Percentiles rank a stretch among this genome's conserved stretches.
phyloP scores from a whole-genome alignment of 2,888 invertebrate genomes.

The Drosophila barbarae region DNA sequence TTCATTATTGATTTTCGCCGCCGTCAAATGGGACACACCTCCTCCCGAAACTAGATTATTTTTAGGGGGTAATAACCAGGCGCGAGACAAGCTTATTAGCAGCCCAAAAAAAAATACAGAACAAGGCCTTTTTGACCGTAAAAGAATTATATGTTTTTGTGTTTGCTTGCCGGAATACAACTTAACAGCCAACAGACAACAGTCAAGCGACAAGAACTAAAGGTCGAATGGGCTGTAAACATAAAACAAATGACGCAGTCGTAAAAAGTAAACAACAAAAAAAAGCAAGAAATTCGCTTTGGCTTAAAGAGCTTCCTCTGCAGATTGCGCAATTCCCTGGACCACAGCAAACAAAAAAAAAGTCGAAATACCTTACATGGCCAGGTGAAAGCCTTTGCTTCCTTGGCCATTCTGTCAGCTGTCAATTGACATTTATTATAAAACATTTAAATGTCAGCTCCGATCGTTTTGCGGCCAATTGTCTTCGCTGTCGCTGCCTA shows the following conservation, averaged over 20 bases:
- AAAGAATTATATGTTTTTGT: slow-evolving; percentile 14
- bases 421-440: slow-evolving; percentile 65
- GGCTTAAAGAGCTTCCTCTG: slow-evolving; percentile 35
- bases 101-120: neutral
- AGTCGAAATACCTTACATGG: neutral
- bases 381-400: slow-evolving; percentile 56
- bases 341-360: neutral
- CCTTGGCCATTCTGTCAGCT: slow-evolving; percentile 50
- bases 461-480: slow-evolving; percentile 48
- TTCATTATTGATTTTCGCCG: slow-evolving; percentile 51
- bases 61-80: slow-evolving; percentile 12
- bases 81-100: slow-evolving; percentile 24
- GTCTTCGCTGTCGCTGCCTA: slow-evolving; percentile 40
- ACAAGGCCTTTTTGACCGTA: slow-evolving; percentile 37
- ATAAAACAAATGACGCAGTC: slow-evolving; percentile 56
- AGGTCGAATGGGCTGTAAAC: slow-evolving; percentile 67
- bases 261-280: slow-evolving; percentile 42
- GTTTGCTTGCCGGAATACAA: slow-evolving; percentile 12
- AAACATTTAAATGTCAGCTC: slow-evolving; percentile 51
- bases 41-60: slow-evolving; percentile 26
- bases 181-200: neutral
- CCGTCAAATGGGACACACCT: slow-evolving; percentile 42
- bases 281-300: slow-evolving; percentile 34
- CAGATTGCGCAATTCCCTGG: slow-evolving; percentile 44
- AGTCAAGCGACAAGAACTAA: slow-evolving; percentile 16